Conservation (phyloP, 2,888 invertebrate species). For the Anoncus sp. region DNA sequence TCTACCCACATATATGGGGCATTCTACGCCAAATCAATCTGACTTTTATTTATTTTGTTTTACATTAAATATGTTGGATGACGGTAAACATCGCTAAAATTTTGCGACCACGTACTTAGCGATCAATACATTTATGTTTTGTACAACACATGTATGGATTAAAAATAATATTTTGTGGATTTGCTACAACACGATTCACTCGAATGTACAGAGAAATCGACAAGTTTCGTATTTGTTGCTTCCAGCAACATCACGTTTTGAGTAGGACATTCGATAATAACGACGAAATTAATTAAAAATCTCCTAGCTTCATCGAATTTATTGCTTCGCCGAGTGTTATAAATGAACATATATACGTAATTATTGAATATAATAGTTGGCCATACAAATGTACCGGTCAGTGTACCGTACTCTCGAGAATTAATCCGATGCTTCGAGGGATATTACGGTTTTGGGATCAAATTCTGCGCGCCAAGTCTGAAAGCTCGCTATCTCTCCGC, state of each 20-base stretch:
- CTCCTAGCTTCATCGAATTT: background rate
- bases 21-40: constrained; percentile 6
- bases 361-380: background rate
- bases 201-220: too few relatives aligned
- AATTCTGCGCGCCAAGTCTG: constrained; percentile 47
- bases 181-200: too few relatives aligned
- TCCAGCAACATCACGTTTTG: too few relatives aligned
- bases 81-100: background rate
- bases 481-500: constrained; percentile 5
- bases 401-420: background rate
- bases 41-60: background rate
- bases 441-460: constrained; percentile 69
- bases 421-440: background rate
- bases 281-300: too few relatives aligned
- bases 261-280: too few relatives aligned
- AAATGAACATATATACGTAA: background rate
- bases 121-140: too few relatives aligned
- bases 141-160: too few relatives aligned
- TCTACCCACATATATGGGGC: constrained; percentile 15
- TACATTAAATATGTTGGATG: background rate
- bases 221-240: too few relatives aligned
- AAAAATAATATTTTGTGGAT: too few relatives aligned
- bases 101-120: too few relatives aligned
- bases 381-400: background rate
- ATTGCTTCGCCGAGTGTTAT: too few relatives aligned